A percentile compares a stretch with the other conserved stretches of the same genome.
These are phyloP conservation scores for Amphimallon solstitiale DNA, from an alignment of 2,888 invertebrate species.

Conservation along the genomic window DNA sequence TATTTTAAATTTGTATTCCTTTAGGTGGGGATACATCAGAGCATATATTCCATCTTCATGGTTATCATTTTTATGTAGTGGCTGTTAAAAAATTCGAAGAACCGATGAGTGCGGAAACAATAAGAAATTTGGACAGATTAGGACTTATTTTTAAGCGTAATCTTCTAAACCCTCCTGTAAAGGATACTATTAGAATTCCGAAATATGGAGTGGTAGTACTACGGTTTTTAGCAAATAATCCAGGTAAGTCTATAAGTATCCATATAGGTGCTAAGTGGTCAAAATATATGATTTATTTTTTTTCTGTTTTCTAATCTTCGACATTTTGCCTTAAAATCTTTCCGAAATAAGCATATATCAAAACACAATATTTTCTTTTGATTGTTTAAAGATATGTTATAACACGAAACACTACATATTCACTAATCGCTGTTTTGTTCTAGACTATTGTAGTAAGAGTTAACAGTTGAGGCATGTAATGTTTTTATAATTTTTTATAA, in stretches of 20 bases:
- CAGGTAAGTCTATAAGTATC: slow-evolving; percentile 65
- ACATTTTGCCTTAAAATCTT: too few relatives aligned
- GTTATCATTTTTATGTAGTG: slow-evolving; percentile 77
- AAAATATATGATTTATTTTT: too few relatives aligned
- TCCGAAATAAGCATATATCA: too few relatives aligned
- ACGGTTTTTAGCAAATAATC: slow-evolving; percentile 80
- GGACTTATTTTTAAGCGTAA: slow-evolving; percentile 69
- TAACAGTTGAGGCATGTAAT: too few relatives aligned
- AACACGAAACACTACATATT: too few relatives aligned
- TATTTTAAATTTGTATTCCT: too few relatives aligned
- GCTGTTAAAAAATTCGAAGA: slow-evolving; percentile 68
- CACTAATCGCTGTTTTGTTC: too few relatives aligned
- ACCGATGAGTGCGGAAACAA: slow-evolving; percentile 65
- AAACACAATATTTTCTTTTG: too few relatives aligned
- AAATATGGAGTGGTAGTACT: slow-evolving; percentile 76
- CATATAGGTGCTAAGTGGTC: neutral
- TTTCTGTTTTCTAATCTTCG: too few relatives aligned
- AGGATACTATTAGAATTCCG: slow-evolving; percentile 80
- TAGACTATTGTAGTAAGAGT: too few relatives aligned
- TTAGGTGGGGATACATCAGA: slow-evolving; percentile 71
- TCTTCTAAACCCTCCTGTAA: slow-evolving; percentile 70
- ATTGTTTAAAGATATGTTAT: too few relatives aligned
- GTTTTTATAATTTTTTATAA: too few relatives aligned
- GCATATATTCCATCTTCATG: slow-evolving; percentile 80
- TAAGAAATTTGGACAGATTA: slow-evolving; percentile 69